A percentile compares a stretch with the other conserved stretches of the same genome.
phyloP scores from a whole-genome alignment of 2,113 vertebrate genomes.

The Thamnaconus septentrionalis region DNA sequence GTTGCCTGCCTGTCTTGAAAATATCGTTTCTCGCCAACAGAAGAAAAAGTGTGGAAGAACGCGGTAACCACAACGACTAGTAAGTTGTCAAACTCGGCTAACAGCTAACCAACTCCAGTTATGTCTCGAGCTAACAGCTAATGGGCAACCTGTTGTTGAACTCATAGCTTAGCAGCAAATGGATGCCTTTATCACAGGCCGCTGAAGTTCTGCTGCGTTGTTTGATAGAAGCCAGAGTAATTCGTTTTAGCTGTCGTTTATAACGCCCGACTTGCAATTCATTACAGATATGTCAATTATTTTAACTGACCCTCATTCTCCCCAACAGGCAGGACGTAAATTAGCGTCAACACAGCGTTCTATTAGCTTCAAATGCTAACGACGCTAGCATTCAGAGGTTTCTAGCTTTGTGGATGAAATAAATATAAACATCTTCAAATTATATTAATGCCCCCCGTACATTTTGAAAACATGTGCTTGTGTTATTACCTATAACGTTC shows the following conservation, averaged over 20 bases:
- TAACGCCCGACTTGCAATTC: too few relatives aligned
- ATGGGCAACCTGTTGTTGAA: constrained; percentile 50
- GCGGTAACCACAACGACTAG: constrained; percentile 19
- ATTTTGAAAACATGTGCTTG: neutral
- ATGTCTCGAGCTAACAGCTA: constrained; percentile 43
- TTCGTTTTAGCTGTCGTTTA: too few relatives aligned
- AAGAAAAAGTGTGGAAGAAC: neutral
- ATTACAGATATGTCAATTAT: neutral
- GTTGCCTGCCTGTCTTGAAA: neutral
- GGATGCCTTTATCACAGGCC: constrained; percentile 55
- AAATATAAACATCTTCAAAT: neutral
- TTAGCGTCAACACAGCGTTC: neutral
- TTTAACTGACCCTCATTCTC: too few relatives aligned
- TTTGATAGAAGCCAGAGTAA: neutral
- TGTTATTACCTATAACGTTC: too few relatives aligned
- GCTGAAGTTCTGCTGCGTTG: constrained; percentile 16
- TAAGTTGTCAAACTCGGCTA: constrained; percentile 37
- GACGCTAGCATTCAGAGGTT: constrained; percentile 14
- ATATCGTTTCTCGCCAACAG: neutral
- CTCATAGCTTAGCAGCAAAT: constrained; percentile 57
- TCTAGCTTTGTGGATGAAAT: constrained; percentile 9
- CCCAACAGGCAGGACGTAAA: neutral
- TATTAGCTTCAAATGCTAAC: constrained; percentile 48
- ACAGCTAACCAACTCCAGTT: constrained; percentile 11
- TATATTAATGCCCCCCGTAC: neutral